Base-by-base conservation (phyloP, 2,888 invertebrate species). In the Tupiocoris notatus region DNA sequence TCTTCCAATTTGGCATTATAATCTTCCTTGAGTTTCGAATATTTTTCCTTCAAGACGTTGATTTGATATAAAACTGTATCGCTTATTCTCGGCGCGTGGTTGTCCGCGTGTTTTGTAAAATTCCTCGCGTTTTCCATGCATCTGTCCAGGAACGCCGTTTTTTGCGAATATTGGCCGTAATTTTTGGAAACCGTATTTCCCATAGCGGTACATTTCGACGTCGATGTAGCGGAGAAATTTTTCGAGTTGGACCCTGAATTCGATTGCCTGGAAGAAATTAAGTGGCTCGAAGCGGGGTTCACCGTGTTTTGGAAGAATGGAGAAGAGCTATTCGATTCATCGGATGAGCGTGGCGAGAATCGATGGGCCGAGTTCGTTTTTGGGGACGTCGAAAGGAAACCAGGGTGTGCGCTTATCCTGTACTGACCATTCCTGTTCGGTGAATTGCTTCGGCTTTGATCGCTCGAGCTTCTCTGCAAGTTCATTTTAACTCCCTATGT, bases 1-100 rank as follows among this genome's bases (percentile, higher is more conserved):
- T 75, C 75, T 75, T 75, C 75, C 64, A 75, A 21, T 58, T 75
- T 75, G 16, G 22, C 17, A 57, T 75, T 75, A 58, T 75, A 75
- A 57, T 75, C 75, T 66, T 57, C 39, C 57, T 75, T 64, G 20
- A 75, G 16, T 23, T 75, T 75, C 12, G 57, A 12, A 18, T 75
- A 75, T 18, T 75, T 66, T 18, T 75, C 75, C 18, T 75, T 75
- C 18, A 75, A 21, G 16, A 73, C 22, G 16, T 25, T 21, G 20
- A 73, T 61, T 18, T 73, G 73, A 16, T 62, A 54, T 59, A 17
- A 6, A 2, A n/a, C 59, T 6, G 6, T 59, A 17, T 59, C 17
- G 17, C 59, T n/a, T 3, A 20, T 18, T 59, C 20, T 3, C 3
- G 59, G 59, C 6, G 3, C 59, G 3, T 59, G 6, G n/a, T n/a